Evolutionary conservation across 2,113 vertebrate genomes (phyloP), one percentile per base, ranked within the genome.

Genomic region (Gulo gulo): DNA sequence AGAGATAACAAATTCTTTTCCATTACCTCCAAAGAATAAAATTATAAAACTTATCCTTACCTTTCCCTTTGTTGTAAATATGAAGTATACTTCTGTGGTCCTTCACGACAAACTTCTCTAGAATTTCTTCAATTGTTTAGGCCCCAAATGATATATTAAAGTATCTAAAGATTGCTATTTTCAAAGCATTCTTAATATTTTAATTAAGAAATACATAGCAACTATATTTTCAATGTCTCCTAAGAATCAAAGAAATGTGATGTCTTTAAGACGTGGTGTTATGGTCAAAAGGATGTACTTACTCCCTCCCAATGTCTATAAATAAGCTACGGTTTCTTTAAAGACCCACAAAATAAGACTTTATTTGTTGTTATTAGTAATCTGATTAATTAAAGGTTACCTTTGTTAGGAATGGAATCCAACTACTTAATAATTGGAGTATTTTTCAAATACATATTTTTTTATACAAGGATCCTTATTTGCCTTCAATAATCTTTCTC

Each of bases 261-360:
- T 78, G 76, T 23, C 31, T 94, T 94, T 92, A 61, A 67, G 65
- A 92, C 6, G 0, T 80, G 23, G 26, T 55, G 21, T 23, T 36
- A 45, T 73, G 87, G 80, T 63, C 78, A 88, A 88, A 88, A 95
- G 18, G 26, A 59, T 31, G 73, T 1, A 79, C 29, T 92, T 39
- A 83, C 83, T 95, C 42, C 42, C 42, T 95, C 73, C 74, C 80
- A 71, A 31, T 23, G 7, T 85, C 95, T 97, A 96, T 88, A 97
- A 97, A 98, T 96, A 96, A 93, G 34, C 39, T 7, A 61, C 20
- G 57, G 20, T 79, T 93, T 88, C 55, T 96, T 88, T 57, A 84
- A 91, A 95, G 26, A 9, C 18, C 39, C 87, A 88, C 10, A 18
- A 85, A 84, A 84, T 76, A 36, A 92, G 94, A 85, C 23, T 69